Evolutionary conservation across 2,113 vertebrate species (phyloP), one percentile per base, ranked within the genome.

Genomic region (Chaenocephalus aceratus): DNA sequence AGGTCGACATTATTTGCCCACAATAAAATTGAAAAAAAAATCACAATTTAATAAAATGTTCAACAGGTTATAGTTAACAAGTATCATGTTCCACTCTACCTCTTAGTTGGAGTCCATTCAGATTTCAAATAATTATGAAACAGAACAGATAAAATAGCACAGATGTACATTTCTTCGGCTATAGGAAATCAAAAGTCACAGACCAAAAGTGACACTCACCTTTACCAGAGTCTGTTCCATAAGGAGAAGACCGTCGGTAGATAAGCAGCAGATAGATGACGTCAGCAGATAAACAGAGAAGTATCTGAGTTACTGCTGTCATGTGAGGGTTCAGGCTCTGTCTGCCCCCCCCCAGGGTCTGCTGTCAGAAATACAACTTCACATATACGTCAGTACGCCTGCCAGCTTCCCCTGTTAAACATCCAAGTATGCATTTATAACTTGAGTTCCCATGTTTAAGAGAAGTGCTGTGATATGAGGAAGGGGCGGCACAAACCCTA

Each of bases 371-470:
- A 56, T 14, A 72, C 26, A 5, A 44, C 23, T 10, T 10, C 46
- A 49, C 8, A 14, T 11, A n/a, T 30, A 10, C 44, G 66, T 6
- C 8, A 13, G n/a, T 7, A 7, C 49, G 18, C 48, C 46, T 45
- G 44, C 15, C 58, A 10, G 16, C 68, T 88, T 88, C 79, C 83
- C 66, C 30, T 83, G 8, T 14, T 53, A 45, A 51, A 61, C 30
- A 41, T 6, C 5, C 36, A n/a, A 45, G 0, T 10, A 13, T 23
- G 10, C 11, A 18, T 18, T 57, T 34, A n/a, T 3, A n/a, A 54
- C 68, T 48, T 53, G 6, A 4, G 15, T 21, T 30, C 5, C 36
- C 6, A 8, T 11, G 21, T 6, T 4, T 23, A 3, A 18, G 36
- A 44, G n/a, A n/a, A 15, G 0, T 5, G 58, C 18, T 46, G 13